Conservation (phyloP, 2,888 invertebrate genomes). For the Chromoteleia sp. region DNA sequence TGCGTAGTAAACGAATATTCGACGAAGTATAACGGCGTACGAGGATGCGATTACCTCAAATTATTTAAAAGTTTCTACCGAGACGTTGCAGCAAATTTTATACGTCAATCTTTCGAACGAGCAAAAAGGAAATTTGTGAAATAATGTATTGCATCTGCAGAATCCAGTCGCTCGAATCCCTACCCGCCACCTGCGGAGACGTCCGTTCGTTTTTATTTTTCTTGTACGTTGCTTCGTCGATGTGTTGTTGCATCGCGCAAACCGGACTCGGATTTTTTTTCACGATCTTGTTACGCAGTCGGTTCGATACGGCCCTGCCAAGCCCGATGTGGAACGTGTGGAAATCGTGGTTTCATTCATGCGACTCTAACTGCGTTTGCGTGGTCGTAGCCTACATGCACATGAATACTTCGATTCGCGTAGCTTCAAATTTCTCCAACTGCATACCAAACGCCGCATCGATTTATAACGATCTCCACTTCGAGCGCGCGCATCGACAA, state of each 20-base stretch:
- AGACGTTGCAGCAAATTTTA: background rate
- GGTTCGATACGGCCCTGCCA: conserved; percentile 68
- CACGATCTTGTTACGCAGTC: conserved; percentile 63
- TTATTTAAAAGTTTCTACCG: background rate
- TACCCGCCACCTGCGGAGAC: conserved; percentile 30
- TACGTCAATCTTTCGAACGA: background rate
- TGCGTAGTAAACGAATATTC: background rate
- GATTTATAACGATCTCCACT: background rate
- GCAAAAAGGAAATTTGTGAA: background rate
- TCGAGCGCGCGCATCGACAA: background rate
- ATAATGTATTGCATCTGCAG: background rate
- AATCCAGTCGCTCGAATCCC: conserved; percentile 2
- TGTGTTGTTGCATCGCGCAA: conserved; percentile 57
- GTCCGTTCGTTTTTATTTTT: conserved; percentile 26
- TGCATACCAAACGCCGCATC: conserved; percentile 15
- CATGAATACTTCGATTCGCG: conserved; percentile 51
- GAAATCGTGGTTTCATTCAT: conserved; percentile 82
- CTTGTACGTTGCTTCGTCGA: conserved; percentile 17
- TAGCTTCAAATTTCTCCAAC: conserved; percentile 54
- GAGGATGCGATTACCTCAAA: no score
- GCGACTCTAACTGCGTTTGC: conserved; percentile 72
- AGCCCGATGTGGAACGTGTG: conserved; percentile 77
- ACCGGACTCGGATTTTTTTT: conserved; percentile 62
- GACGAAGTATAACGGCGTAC: no score
- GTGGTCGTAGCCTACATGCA: conserved; percentile 68